Evolutionary conservation across 2,888 invertebrate species (phyloP).

Genomic region (Apotomis betuletana): DNA sequence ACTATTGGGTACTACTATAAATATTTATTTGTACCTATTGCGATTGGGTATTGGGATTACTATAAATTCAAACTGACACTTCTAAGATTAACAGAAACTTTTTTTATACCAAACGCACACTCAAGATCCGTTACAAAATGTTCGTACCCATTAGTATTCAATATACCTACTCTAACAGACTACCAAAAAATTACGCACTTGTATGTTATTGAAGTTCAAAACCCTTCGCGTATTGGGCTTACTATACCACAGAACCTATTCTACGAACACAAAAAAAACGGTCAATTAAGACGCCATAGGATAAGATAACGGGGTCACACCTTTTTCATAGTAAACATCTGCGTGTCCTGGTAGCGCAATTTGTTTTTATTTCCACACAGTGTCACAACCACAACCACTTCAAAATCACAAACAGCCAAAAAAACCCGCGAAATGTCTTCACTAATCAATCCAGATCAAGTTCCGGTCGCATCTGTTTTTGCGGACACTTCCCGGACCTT

Average conservation of each 20-base stretch:
- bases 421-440: conserved; percentile 16
- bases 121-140: too few species aligned
- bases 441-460: conserved; percentile 64
- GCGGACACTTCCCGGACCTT: conserved; percentile 72
- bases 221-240: too few species aligned
- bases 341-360: conserved; percentile 10
- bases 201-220: too few species aligned
- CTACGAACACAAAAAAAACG: neutral
- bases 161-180: too few species aligned
- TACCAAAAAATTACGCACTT: too few species aligned
- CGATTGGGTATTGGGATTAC: too few species aligned
- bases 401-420: conserved; percentile 12
- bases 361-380: conserved; percentile 34
- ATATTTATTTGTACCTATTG: too few species aligned
- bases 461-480: conserved; percentile 73
- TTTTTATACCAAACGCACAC: too few species aligned
- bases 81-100: too few species aligned
- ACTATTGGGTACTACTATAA: too few species aligned
- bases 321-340: conserved; percentile 29
- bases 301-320: conserved; percentile 16
- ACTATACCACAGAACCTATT: neutral
- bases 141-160: too few species aligned
- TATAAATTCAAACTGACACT: too few species aligned
- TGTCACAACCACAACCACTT: conserved; percentile 31
- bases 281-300: neutral